Percentiles rank a stretch among this genome's conserved stretches.
phyloP scores from a whole-genome alignment of 37 sponge, comb jelly and placozoan species.

The Theonella swinhoei region DNA sequence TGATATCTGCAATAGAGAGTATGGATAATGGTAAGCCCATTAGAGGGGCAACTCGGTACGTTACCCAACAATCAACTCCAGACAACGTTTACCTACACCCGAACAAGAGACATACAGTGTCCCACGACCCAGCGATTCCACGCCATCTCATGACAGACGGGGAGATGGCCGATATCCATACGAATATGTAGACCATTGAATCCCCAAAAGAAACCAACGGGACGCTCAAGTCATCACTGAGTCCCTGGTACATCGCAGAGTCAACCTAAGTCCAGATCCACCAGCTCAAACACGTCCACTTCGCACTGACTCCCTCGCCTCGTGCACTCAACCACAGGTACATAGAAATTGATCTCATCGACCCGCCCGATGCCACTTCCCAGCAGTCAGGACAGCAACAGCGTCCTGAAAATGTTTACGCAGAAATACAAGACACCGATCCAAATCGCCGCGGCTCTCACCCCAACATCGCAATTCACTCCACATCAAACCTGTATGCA shows the following conservation, averaged over 20 bases:
- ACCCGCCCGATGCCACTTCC: not conserved
- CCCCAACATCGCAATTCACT: not conserved
- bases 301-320: not conserved
- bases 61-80: not conserved
- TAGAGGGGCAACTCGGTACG: no score
- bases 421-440: not conserved
- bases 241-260: not conserved
- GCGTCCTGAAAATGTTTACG: not conserved
- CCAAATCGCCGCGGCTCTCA: not conserved
- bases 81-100: not conserved
- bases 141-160: not conserved
- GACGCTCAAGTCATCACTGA: not conserved
- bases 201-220: not conserved
- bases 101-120: not conserved
- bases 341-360: not conserved
- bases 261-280: not conserved
- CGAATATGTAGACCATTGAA: not conserved
- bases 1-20: no score
- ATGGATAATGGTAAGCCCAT: no score
- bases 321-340: not conserved
- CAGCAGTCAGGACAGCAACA: not conserved
- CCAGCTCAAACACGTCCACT: no score
- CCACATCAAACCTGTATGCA: no score
- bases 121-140: not conserved
- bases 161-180: not conserved